phyloP scores from a whole-genome alignment of 2,888 invertebrate species.

The Furcula furcula region DNA sequence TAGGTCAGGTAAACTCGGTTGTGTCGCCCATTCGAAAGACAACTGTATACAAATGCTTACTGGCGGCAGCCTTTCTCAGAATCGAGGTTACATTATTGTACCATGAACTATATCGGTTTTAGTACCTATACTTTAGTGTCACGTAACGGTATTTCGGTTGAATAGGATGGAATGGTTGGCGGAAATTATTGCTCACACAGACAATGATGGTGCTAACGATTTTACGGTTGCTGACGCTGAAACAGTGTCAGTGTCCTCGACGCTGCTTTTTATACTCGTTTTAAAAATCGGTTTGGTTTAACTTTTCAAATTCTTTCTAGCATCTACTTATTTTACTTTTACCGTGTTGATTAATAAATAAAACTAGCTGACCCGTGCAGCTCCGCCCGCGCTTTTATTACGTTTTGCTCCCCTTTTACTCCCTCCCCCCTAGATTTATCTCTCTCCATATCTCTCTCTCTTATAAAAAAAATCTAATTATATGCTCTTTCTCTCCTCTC shows the following conservation, averaged over 20 bases:
- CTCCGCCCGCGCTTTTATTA: no score
- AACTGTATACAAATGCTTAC: background rate
- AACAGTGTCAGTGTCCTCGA: constrained; percentile 65
- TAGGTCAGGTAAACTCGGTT: background rate
- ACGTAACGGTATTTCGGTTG: constrained; percentile 50
- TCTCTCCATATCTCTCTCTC: no score
- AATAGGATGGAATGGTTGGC: constrained; percentile 48
- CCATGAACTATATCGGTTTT: constrained; percentile 26
- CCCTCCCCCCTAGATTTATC: no score
- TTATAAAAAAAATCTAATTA: no score
- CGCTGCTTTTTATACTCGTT: constrained; percentile 19
- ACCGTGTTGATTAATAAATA: no score
- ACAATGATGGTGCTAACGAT: constrained; percentile 56
- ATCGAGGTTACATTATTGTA: constrained; percentile 17
- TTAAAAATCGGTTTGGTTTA: constrained; percentile 1
- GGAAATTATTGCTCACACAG: constrained; percentile 60
- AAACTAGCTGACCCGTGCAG: no score
- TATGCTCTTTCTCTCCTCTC: no score
- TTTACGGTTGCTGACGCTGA: constrained; percentile 67
- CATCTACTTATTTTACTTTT: background rate
- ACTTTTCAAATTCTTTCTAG: no score
- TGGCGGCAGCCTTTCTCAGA: constrained; percentile 2
- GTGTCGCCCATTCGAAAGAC: background rate
- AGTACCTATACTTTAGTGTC: constrained; percentile 32
- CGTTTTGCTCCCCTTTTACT: no score